A percentile compares a stretch with the other conserved stretches of the same genome.
These are phyloP conservation scores for Pluvianellus socialis DNA, from an alignment of 2,113 vertebrate genomes.

Conservation along the genomic window DNA sequence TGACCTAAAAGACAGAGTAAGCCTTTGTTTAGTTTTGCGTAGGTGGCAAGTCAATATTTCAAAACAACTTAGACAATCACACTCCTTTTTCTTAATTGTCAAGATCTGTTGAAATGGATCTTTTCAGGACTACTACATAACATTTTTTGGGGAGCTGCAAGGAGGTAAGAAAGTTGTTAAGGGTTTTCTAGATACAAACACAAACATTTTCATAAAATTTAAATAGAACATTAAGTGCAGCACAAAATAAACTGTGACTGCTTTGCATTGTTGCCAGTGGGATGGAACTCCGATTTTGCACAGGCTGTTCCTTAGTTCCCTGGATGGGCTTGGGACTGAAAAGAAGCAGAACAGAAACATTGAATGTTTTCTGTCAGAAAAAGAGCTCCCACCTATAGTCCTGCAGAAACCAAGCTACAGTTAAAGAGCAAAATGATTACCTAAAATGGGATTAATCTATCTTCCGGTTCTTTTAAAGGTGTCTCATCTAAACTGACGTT, in stretches of 20 bases:
- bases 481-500: neutral
- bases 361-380: neutral
- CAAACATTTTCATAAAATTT: slow-evolving; percentile 9
- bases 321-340: neutral
- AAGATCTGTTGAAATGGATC: slow-evolving; percentile 59
- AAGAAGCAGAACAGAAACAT: neutral
- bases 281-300: neutral
- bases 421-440: neutral
- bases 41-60: slow-evolving; percentile 77
- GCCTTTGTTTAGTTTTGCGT: slow-evolving; percentile 75
- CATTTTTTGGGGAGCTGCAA: slow-evolving; percentile 6
- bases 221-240: neutral
- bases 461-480: neutral
- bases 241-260: neutral
- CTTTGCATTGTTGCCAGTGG: neutral
- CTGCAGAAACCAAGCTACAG: neutral
- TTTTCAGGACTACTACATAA: slow-evolving; percentile 52
- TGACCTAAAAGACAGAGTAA: slow-evolving; percentile 73
- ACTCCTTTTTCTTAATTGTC: slow-evolving; percentile 72
- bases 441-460: neutral
- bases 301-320: neutral
- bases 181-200: slow-evolving; percentile 32
- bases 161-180: slow-evolving; percentile 35
- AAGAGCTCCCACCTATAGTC: neutral
- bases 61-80: slow-evolving; percentile 71